These are phyloP conservation scores for Bombus waltoni DNA, from an alignment of 1,140 invertebrate species.

Conservation along the genomic window DNA sequence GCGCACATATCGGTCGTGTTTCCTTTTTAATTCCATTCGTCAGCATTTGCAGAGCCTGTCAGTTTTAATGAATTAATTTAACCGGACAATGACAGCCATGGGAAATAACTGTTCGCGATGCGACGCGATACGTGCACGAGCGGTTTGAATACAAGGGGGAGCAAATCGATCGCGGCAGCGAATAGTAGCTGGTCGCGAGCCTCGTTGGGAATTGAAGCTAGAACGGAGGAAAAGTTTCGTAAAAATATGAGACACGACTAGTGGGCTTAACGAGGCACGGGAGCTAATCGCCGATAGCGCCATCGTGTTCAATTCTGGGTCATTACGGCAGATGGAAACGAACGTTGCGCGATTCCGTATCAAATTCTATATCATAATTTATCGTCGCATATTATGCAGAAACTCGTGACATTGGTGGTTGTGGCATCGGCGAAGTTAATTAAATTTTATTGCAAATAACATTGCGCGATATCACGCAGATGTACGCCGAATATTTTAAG, in stretches of 20 bases:
- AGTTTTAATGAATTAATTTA: slow-evolving; percentile 41
- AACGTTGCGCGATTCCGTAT: slow-evolving; percentile 26
- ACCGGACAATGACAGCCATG: slow-evolving; percentile 24
- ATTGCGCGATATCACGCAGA: slow-evolving; percentile 55
- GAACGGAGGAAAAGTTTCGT: slow-evolving; percentile 1
- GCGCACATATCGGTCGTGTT: not conserved
- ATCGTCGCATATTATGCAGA: slow-evolving; percentile 56
- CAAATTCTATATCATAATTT: slow-evolving; percentile 52
- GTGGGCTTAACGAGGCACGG: slow-evolving; percentile 25
- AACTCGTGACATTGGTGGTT: slow-evolving; percentile 54
- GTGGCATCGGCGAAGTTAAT: slow-evolving; percentile 59
- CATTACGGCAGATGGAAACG: slow-evolving; percentile 47
- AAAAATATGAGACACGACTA: slow-evolving; percentile 34
- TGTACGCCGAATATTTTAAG: slow-evolving; percentile 14
- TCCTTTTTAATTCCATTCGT: slow-evolving; percentile 8
- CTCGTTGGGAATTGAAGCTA: slow-evolving; percentile 30
- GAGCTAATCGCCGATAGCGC: slow-evolving; percentile 52
- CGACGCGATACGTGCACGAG: not conserved
- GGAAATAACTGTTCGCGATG: slow-evolving; percentile 33
- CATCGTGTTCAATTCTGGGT: slow-evolving; percentile 48
- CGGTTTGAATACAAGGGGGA: not conserved
- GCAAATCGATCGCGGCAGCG: not conserved
- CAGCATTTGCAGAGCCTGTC: not conserved
- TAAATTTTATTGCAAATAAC: slow-evolving; percentile 71
- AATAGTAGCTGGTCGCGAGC: not conserved